Percentiles rank a stretch among this genome's conserved stretches.
These are phyloP conservation scores for Helicolenus hilgendorfi DNA, from an alignment of 2,797 vertebrate genomes.

Conservation along the genomic window DNA sequence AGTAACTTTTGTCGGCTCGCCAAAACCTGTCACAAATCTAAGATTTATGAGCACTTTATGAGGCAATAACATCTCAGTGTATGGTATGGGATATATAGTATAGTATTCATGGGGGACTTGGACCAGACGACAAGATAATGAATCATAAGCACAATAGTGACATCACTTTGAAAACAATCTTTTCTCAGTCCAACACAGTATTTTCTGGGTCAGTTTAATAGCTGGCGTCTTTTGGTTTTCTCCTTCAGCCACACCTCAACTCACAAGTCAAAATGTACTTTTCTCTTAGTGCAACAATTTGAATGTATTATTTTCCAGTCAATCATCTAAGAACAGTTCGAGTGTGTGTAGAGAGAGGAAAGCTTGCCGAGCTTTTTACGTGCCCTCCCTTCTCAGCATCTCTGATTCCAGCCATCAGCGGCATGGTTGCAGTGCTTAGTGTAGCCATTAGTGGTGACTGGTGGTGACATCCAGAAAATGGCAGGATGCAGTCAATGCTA, in stretches of 20 bases:
- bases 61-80: not conserved
- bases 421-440: slow-evolving; percentile 1
- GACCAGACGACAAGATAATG: not conserved
- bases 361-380: not conserved
- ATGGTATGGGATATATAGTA: not conserved
- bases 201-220: not conserved
- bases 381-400: not conserved
- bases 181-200: not conserved
- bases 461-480: slow-evolving; percentile 30
- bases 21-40: not conserved
- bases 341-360: not conserved
- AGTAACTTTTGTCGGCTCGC: not conserved
- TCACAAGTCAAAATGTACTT: not conserved
- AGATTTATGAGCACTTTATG: slow-evolving; percentile 10
- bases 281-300: not conserved
- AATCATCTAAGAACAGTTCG: not conserved
- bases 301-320: not conserved
- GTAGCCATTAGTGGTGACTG: slow-evolving; percentile 21
- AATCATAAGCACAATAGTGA: not conserved
- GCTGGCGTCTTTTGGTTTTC: not conserved
- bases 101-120: not conserved
- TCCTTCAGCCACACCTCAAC: not conserved
- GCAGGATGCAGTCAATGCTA: slow-evolving; percentile 27
- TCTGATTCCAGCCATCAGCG: not conserved
- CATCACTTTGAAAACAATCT: not conserved